Percentiles rank a stretch among this genome's conserved stretches.
Conservation (phyloP, 1,140 invertebrate genomes). For the Panonychus citri region DNA sequence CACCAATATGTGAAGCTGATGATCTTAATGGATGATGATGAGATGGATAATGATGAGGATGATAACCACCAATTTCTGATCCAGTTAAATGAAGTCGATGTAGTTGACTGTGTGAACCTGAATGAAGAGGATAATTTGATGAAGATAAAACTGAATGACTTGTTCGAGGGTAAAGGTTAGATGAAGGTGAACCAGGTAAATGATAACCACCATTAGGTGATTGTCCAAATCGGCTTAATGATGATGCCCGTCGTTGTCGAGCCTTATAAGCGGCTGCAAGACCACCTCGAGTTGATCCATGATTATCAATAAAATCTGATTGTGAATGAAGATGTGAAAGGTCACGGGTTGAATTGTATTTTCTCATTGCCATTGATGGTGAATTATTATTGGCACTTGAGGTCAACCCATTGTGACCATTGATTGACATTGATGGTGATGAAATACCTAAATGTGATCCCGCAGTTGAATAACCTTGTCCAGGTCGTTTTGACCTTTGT, state of each 20-base stretch:
- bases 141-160: neutral
- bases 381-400: neutral
- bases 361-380: neutral
- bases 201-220: neutral
- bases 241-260: slow-evolving; percentile 6
- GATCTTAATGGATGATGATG: neutral
- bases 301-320: neutral
- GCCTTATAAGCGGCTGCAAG: slow-evolving; percentile 7
- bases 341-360: neutral
- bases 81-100: neutral
- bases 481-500: neutral
- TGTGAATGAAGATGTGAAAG: neutral
- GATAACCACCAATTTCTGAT: neutral
- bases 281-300: slow-evolving; percentile 7
- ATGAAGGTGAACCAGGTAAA: neutral
- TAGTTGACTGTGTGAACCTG: neutral
- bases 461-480: neutral
- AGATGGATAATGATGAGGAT: neutral
- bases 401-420: too few relatives aligned
- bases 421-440: too few relatives aligned
- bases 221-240: slow-evolving; percentile 3
- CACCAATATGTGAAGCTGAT: neutral
- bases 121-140: neutral
- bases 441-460: neutral
- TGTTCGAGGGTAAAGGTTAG: neutral